These are phyloP conservation scores for Eulemur macaco DNA, from an alignment of 2,113 vertebrate species.

Conservation along the genomic window DNA sequence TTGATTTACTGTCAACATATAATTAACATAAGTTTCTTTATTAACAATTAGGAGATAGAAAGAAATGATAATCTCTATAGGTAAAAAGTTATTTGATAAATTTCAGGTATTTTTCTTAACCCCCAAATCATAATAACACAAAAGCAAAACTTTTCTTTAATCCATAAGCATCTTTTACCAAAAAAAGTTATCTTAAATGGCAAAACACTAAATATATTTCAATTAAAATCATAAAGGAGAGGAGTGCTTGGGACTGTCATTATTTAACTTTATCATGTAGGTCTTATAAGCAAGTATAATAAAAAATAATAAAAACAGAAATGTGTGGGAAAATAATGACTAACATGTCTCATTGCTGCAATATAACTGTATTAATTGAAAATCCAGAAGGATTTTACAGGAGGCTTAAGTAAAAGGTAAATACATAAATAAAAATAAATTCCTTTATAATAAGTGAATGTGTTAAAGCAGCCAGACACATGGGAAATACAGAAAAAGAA, in stretches of 20 bases:
- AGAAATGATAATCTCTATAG: background rate
- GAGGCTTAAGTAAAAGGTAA: background rate
- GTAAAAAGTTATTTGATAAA: background rate
- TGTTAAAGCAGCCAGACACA: background rate
- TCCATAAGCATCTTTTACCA: background rate
- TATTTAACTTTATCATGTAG: background rate
- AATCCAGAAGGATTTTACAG: background rate
- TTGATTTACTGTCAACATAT: background rate
- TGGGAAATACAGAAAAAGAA: background rate
- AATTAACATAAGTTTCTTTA: background rate
- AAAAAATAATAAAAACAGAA: background rate
- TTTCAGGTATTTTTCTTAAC: background rate
- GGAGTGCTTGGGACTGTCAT: background rate
- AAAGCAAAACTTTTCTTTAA: background rate
- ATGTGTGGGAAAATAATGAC: background rate
- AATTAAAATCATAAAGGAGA: background rate
- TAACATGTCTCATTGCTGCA: background rate
- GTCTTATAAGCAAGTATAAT: background rate
- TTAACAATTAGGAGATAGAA: background rate
- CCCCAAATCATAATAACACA: background rate
- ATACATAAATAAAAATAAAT: no score
- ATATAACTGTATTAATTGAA: background rate
- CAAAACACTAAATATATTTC: background rate
- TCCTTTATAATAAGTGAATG: background rate
- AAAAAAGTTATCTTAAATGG: background rate